A percentile compares a stretch with the other conserved stretches of the same genome.
Conservation (phyloP, 2,888 invertebrate genomes). For the Lycia hirtaria region DNA sequence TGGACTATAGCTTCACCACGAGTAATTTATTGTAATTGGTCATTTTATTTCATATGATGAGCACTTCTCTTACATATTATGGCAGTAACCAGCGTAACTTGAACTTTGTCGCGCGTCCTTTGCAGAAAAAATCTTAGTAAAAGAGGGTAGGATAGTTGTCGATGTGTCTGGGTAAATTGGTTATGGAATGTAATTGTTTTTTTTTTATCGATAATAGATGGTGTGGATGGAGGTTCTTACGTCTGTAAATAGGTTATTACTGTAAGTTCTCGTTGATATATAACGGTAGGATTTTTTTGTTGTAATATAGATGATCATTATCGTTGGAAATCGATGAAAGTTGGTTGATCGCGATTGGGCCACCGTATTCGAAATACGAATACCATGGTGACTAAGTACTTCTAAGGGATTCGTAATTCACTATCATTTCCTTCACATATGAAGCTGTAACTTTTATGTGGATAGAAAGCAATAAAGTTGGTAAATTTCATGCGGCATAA, state of each 20-base stretch:
- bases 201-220: conserved; percentile 16
- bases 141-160: conserved; percentile 18
- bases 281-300: conserved; percentile 36
- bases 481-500: too few relatives aligned
- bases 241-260: conserved; percentile 39
- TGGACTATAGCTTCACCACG: too few relatives aligned
- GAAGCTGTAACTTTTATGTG: too few relatives aligned
- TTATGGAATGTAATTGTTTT: conserved; percentile 51
- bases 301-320: conserved; percentile 26
- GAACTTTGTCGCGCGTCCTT: conserved; percentile 36
- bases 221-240: conserved; percentile 35
- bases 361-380: conserved; percentile 6
- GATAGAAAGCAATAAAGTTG: too few relatives aligned
- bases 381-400: background rate
- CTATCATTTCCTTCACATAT: background rate
- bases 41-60: conserved; percentile 68
- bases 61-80: conserved; percentile 53
- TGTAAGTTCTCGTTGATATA: conserved; percentile 35
- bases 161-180: conserved; percentile 44
- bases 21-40: conserved; percentile 81
- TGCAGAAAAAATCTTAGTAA: background rate
- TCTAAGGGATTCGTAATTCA: conserved; percentile 23
- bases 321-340: conserved; percentile 22
- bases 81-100: conserved; percentile 43
- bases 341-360: conserved; percentile 20